Evolutionary conservation across 2,888 invertebrate genomes (phyloP).

Genomic region (Drosophila dives): DNA sequence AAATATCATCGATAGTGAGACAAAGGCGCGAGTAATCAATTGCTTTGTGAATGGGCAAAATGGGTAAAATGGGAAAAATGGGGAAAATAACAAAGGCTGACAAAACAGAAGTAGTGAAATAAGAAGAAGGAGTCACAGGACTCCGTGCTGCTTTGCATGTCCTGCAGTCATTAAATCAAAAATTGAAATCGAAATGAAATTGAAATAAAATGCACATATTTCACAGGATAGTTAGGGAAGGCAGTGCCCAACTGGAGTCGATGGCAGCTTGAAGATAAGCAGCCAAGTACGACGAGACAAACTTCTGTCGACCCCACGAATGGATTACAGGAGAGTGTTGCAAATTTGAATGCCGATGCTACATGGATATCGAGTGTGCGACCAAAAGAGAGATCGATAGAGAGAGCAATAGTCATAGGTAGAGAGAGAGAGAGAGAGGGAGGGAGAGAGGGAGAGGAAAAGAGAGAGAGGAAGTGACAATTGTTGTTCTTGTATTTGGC

Average conservation of each 20-base stretch:
- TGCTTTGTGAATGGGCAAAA: conserved; percentile 22
- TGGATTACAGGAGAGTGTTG: conserved; percentile 69
- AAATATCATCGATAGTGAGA: conserved; percentile 70
- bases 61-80: conserved; percentile 3
- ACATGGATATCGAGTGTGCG: conserved; percentile 32
- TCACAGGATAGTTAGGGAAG: conserved; percentile 40
- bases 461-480: conserved; percentile 7
- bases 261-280: conserved; percentile 27
- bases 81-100: conserved; percentile 40
- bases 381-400: background rate
- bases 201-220: conserved; percentile 79
- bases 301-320: conserved; percentile 43
- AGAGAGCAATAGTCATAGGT: no score
- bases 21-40: conserved; percentile 57
- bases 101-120: background rate
- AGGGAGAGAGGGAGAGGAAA: background rate
- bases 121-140: conserved; percentile 9
- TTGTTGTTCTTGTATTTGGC: conserved; percentile 44
- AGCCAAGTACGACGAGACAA: conserved; percentile 42
- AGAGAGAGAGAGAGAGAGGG: background rate
- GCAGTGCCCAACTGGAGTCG: conserved; percentile 9
- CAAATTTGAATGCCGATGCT: conserved; percentile 61
- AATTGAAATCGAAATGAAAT: conserved; percentile 78
- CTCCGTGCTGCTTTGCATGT: conserved; percentile 79
- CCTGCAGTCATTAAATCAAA: conserved; percentile 80